phyloP scores from a whole-genome alignment of 2,113 vertebrate genomes.

The Synchiropus splendidus region DNA sequence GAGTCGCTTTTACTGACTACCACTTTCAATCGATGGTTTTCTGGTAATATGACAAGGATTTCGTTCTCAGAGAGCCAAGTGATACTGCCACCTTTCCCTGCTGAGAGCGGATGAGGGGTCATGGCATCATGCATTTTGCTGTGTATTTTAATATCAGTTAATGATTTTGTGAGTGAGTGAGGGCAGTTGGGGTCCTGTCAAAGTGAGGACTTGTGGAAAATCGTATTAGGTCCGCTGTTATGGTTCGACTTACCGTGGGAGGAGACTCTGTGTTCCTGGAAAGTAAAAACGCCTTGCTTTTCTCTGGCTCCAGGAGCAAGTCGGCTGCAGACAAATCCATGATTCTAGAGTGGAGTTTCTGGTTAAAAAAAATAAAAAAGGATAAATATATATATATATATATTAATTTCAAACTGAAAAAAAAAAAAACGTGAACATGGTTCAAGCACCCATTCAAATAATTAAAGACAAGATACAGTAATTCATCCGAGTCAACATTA shows the following conservation, averaged over 20 bases:
- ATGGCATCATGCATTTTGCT: slow-evolving; percentile 22
- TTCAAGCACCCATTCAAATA: no score
- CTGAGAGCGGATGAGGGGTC: slow-evolving; percentile 49
- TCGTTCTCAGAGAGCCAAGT: slow-evolving; percentile 65
- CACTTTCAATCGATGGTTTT: slow-evolving; percentile 82
- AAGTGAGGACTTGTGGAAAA: no score
- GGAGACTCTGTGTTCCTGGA: slow-evolving; percentile 62
- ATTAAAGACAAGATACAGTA: no score
- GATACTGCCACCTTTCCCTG: slow-evolving; percentile 71
- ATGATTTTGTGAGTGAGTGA: slow-evolving; percentile 54
- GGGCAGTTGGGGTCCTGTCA: slow-evolving; percentile 2
- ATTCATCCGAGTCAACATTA: no score
- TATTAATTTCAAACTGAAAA: no score
- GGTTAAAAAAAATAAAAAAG: slow-evolving; percentile 20
- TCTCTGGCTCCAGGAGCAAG: slow-evolving; percentile 70
- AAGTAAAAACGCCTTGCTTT: slow-evolving; percentile 61
- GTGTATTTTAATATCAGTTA: slow-evolving; percentile 63
- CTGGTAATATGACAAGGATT: slow-evolving; percentile 75
- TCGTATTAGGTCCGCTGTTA: slow-evolving; percentile 14
- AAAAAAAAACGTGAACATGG: no score
- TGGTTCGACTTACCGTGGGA: slow-evolving; percentile 61
- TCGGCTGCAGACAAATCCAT: slow-evolving; percentile 77
- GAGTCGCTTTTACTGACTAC: slow-evolving; percentile 71
- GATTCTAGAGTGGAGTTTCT: slow-evolving; percentile 82
- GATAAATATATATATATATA: no score